Base-by-base conservation (phyloP, 2,888 invertebrate species). In the Watsonalla cultraria region DNA sequence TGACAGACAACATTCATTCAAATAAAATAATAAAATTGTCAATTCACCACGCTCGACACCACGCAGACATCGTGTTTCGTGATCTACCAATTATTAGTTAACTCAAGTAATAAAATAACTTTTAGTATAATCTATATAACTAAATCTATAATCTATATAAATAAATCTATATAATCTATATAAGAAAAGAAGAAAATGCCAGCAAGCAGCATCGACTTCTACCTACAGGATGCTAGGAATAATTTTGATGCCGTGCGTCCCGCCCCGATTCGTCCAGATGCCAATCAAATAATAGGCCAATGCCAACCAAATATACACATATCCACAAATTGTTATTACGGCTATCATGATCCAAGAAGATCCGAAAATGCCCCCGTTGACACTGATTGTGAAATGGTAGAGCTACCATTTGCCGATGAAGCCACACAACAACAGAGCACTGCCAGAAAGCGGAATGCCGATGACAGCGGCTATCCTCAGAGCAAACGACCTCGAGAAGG, bases 291-390 rank as follows among this genome's bases (percentile, higher is more conserved):
- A 73, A 74, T 78, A 76, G 82, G 81, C 63, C 88, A 84, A 78
- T 86, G 81, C 76, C 88, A 83, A 49, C 49, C 49, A 60, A 89
- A 82, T 67, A 70, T 90, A 62, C 89, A 89, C 69, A 80, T 91
- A 68, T 91, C 91, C 50, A 88, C 86, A 47, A 91, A 91, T 74
- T 90, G 90, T 66, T 92, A 92, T 68, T 91, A 92, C 61, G 92
- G 92, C 52, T 92, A 83, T 72, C 90, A 91, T 54, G 79, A 84
- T 58, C 65, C 80, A 15, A 82, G 84, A 64, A 75, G 58, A 52
- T 52, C 67, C 37, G 69, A 71, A 66, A 76, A 65, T 57, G 59
- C 62, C 54, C 68, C 76, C 64, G 68, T 68, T 60, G 76, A 70
- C 55, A 75, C 72, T 9, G 87, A 87, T 79, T 86, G 84, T 73